These are phyloP conservation scores for Macrostomum lignano DNA, from an alignment of 1,140 invertebrate genomes.

Conservation along the genomic window DNA sequence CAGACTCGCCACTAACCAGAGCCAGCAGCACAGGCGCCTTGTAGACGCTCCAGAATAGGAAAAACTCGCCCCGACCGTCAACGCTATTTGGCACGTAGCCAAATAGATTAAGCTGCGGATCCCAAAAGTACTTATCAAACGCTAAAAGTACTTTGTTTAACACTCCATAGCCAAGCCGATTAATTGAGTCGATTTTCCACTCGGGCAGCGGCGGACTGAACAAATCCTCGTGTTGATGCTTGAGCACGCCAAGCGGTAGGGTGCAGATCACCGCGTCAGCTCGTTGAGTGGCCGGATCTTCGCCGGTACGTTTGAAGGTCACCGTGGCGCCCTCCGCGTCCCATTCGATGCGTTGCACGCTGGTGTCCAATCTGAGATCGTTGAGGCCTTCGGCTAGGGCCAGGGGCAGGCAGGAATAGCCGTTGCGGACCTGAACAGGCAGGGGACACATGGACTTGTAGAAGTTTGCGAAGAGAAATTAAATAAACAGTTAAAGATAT, in stretches of 20 bases:
- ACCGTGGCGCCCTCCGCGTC: slow-evolving; percentile 33
- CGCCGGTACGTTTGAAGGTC: slow-evolving; percentile 26
- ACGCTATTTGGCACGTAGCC: too few relatives aligned
- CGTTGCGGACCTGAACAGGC: slow-evolving; percentile 61
- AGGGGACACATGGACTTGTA: slow-evolving; percentile 5
- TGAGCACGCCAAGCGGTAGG: slow-evolving; percentile 61
- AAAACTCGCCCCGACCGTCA: too few relatives aligned
- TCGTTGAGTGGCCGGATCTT: slow-evolving; percentile 39
- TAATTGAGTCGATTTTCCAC: slow-evolving; percentile 50
- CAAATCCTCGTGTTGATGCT: slow-evolving; percentile 45
- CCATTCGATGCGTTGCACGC: slow-evolving; percentile 55
- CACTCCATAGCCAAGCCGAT: slow-evolving; percentile 54
- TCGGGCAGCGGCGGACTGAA: slow-evolving; percentile 56
- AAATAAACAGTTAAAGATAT: too few relatives aligned
- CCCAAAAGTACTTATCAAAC: too few relatives aligned
- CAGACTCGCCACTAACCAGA: too few relatives aligned
- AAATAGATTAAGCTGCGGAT: too few relatives aligned
- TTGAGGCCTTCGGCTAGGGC: slow-evolving; percentile 61
- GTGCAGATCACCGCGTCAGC: slow-evolving; percentile 60
- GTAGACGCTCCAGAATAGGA: too few relatives aligned
- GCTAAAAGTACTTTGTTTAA: slow-evolving; percentile 74
- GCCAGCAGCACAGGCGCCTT: too few relatives aligned
- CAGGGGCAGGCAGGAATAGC: slow-evolving; percentile 78
- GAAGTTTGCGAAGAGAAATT: slow-evolving; percentile 7
- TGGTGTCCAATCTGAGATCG: slow-evolving; percentile 67